phyloP scores from a whole-genome alignment of 2,113 vertebrate species.

The Malurus elegans region DNA sequence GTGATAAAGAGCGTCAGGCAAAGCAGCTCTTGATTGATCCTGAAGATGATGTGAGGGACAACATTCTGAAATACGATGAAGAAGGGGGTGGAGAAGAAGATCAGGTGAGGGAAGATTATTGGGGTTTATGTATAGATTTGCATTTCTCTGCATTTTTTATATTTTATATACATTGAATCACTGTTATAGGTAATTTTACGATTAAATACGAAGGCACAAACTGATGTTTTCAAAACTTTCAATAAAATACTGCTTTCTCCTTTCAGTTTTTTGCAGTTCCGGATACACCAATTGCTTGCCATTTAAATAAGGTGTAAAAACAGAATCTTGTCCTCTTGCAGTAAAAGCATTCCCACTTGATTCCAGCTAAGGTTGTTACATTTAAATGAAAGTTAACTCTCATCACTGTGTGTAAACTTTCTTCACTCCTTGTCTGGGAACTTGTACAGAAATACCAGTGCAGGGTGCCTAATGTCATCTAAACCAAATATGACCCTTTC shows the following conservation, averaged over 20 bases:
- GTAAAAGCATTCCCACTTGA: neutral
- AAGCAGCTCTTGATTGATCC: slow-evolving; percentile 97
- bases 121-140: neutral
- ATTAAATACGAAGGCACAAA: neutral
- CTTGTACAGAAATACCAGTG: neutral
- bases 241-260: neutral
- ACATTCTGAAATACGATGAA: slow-evolving; percentile 97
- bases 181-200: neutral
- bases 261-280: neutral
- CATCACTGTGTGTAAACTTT: neutral
- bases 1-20: slow-evolving; percentile 93
- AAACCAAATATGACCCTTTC: neutral
- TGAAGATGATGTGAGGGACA: slow-evolving; percentile 94
- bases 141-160: neutral
- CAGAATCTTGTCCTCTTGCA: neutral
- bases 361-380: neutral
- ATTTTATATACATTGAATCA: neutral
- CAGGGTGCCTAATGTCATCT: neutral
- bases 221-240: neutral
- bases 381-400: neutral
- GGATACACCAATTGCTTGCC: neutral
- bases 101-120: slow-evolving; percentile 79
- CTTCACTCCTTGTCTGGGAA: neutral
- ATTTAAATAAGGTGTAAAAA: neutral
- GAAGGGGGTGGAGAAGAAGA: slow-evolving; percentile 98